Conservation (phyloP, 2,113 vertebrate genomes). For the Trematomus loennbergii region DNA sequence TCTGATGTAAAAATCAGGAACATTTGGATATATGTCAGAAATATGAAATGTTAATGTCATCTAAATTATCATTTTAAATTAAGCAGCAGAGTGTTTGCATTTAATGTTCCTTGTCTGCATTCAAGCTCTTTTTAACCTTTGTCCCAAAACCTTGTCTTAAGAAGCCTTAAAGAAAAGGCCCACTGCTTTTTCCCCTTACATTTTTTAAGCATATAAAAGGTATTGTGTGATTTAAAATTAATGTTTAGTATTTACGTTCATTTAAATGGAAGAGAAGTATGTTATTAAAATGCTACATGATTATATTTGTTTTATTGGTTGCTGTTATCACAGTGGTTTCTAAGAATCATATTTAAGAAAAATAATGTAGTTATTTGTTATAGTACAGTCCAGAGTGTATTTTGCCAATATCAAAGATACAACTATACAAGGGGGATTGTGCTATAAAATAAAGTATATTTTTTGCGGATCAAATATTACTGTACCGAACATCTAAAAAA, state of each 20-base stretch:
- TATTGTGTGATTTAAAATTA: not conserved
- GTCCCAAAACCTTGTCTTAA: not conserved
- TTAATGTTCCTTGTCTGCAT: not conserved
- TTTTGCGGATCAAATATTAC: not conserved
- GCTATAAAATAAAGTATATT: not conserved
- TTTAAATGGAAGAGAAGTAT: not conserved
- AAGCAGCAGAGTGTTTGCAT: not conserved
- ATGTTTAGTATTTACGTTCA: not conserved
- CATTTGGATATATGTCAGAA: not conserved
- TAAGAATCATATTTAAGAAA: not conserved
- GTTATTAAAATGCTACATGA: not conserved
- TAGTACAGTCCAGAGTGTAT: not conserved
- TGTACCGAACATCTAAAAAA: not conserved
- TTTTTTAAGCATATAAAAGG: not conserved
- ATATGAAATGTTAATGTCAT: not conserved
- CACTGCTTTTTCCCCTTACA: not conserved
- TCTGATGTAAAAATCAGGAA: not conserved
- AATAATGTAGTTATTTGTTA: not conserved
- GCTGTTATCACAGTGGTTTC: not conserved
- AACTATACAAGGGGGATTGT: too few species aligned
- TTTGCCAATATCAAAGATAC: not conserved
- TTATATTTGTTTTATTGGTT: not conserved
- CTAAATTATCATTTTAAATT: not conserved
- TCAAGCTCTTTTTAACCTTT: not conserved
- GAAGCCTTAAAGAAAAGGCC: not conserved